Base-by-base conservation (phyloP, 2,797 vertebrate genomes). In the Decapterus maruadsi region DNA sequence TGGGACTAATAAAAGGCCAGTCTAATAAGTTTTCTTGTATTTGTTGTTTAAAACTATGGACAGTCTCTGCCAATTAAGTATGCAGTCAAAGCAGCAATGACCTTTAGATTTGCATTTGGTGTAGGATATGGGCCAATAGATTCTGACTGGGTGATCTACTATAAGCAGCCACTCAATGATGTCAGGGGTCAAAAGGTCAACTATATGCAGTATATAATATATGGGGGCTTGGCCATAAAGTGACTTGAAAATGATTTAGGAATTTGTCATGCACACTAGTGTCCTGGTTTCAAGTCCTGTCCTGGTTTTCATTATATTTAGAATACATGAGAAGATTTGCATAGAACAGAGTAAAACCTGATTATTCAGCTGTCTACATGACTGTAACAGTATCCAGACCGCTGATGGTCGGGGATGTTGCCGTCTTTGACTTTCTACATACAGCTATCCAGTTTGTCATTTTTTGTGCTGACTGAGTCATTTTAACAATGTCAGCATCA, bases 231-330 rank as follows among this genome's bases (percentile, higher is more conserved):
- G 34, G 34, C 34, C 34, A 36, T 36, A 7, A 8, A 36, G 34
- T 36, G 7, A 36, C 8, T 36, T 36, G 34, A 36, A 36, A 36
- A 36, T 36, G 8, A 1, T 51, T 48, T 13, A 22, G 14, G 42
- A 58, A 56, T 36, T 56, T 56, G 68, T n/a, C 40, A 42, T 46
- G 36, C n/a, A 42, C 43, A 38, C 17, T 13, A 17, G 31, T 61
- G 38, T 55, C 61, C 68, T 59, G 14, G 51, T 31, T 65, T 74
- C 40, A 38, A 54, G 42, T 56, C 4, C 26, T 62, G n/a, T 45
- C 60, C 74, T 63, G 20, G 42, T 59, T 59, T 69, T 59, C 46
- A 54, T 59, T 12, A 55, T 68, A 58, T 59, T 34, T 58, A 43
- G 55, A 69, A 66, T 36, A 64, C 4, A 14, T 29, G 53, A 17